Evolutionary conservation across 2,888 invertebrate genomes (phyloP).

Genomic region (Drosophila buzzatii): DNA sequence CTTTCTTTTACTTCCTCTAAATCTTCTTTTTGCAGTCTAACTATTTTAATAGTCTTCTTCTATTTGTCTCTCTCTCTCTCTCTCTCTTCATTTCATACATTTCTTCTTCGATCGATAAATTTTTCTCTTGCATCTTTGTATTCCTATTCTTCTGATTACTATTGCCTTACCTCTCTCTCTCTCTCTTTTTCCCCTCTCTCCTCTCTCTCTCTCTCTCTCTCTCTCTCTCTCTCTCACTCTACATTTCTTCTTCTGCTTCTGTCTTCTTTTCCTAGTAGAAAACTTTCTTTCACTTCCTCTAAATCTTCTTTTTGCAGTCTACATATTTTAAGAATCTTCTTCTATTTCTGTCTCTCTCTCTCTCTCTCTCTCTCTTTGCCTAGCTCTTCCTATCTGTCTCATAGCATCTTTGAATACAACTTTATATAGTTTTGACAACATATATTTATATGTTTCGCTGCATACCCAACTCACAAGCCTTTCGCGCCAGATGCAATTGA

Average conservation of each 20-base stretch:
- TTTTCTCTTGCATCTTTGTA: background rate
- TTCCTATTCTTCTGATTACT: too few relatives aligned
- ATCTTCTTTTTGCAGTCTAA: background rate
- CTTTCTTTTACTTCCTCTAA: too few relatives aligned
- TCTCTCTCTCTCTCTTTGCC: background rate
- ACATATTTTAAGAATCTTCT: too few relatives aligned
- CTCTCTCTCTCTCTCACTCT: background rate
- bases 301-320: too few relatives aligned
- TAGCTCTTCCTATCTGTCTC: background rate
- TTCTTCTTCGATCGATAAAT: background rate
- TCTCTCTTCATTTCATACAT: too few relatives aligned
- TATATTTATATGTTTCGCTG: background rate
- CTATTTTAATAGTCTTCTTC: background rate
- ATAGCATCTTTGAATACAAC: background rate
- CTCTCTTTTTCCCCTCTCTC: background rate
- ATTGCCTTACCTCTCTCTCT: background rate
- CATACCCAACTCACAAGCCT: background rate
- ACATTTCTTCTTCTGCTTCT: too few relatives aligned
- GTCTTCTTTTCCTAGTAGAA: too few relatives aligned
- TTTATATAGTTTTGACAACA: background rate
- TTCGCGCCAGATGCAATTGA: constrained; percentile 22
- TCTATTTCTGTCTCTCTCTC: too few relatives aligned
- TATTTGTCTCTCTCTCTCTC: background rate
- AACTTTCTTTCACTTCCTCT: too few relatives aligned
- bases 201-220: background rate